These are phyloP conservation scores for Stenichneumon culpator DNA, from an alignment of 2,888 invertebrate genomes.

Conservation along the genomic window DNA sequence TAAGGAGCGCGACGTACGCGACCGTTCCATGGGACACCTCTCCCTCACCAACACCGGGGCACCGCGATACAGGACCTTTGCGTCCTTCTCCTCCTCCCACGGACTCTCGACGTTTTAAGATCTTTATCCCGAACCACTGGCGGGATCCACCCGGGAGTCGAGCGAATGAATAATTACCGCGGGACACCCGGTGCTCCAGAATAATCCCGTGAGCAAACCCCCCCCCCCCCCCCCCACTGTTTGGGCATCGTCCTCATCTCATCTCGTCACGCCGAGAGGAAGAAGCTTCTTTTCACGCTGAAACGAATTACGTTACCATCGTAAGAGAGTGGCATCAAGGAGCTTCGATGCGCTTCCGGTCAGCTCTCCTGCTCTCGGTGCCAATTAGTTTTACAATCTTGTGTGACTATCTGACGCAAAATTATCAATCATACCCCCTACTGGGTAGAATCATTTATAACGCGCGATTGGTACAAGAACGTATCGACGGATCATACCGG, in stretches of 20 bases:
- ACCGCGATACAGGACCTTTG: slow-evolving; percentile 24
- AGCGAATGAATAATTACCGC: slow-evolving; percentile 82
- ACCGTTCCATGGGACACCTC: slow-evolving; percentile 72
- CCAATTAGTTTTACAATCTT: slow-evolving; percentile 63
- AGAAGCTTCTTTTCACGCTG: background rate
- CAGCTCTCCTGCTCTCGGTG: slow-evolving; percentile 23
- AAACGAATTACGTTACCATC: slow-evolving; percentile 10
- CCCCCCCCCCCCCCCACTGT: background rate
- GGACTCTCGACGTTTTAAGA: slow-evolving; percentile 77
- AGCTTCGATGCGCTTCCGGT: slow-evolving; percentile 27
- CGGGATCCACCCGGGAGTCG: slow-evolving; percentile 75
- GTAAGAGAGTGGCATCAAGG: background rate
- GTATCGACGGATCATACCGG: background rate
- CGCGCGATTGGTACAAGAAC: background rate
- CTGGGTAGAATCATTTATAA: no score
- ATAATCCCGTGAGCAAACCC: slow-evolving; percentile 22
- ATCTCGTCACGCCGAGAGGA: slow-evolving; percentile 56
- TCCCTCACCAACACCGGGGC: slow-evolving; percentile 32
- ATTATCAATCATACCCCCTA: slow-evolving; percentile 60
- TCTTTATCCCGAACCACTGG: slow-evolving; percentile 74
- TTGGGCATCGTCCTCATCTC: slow-evolving; percentile 57
- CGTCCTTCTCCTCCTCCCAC: slow-evolving; percentile 73
- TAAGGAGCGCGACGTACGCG: slow-evolving; percentile 67
- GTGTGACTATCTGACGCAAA: slow-evolving; percentile 43
- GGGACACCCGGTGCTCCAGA: slow-evolving; percentile 73